Conservation (phyloP, 2,797 vertebrate genomes). For the Rhabdomys pumilio region DNA sequence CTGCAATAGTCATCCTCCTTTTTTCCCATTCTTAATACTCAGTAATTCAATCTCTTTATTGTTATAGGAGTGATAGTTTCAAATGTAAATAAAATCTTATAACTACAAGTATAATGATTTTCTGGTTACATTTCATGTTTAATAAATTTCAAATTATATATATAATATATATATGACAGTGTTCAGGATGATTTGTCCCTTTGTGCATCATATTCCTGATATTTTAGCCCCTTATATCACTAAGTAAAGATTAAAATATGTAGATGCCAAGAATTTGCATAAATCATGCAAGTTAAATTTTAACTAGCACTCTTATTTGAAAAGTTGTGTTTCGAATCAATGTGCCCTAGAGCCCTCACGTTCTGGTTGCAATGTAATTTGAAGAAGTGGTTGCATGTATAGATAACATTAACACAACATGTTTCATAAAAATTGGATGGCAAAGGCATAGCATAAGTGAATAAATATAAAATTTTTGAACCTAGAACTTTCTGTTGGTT, state of each 20-base stretch:
- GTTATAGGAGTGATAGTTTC: not conserved
- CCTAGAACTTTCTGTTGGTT: not conserved
- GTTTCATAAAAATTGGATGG: not conserved
- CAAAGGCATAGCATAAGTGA: not conserved
- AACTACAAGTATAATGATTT: not conserved
- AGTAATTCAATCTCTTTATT: not conserved
- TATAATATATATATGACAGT: not conserved
- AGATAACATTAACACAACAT: not conserved
- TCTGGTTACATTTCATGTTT: not conserved
- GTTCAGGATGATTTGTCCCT: not conserved
- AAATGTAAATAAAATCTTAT: not conserved
- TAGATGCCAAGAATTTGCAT: not conserved
- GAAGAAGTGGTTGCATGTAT: not conserved
- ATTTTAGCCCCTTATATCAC: not conserved
- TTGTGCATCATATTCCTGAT: not conserved
- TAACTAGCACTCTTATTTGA: not conserved
- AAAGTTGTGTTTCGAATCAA: not conserved
- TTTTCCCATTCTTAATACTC: rapidly evolving
- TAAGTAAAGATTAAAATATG: conserved; percentile 33
- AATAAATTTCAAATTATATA: conserved; percentile 18
- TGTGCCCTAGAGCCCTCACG: too few relatives aligned
- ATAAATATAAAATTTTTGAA: not conserved
- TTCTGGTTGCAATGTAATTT: not conserved
- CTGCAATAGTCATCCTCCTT: not conserved
- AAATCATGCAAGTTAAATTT: not conserved